Evolutionary conservation across 2,113 vertebrate genomes (phyloP), one percentile per base, ranked within the genome.

Genomic region (Indicator indicator): DNA sequence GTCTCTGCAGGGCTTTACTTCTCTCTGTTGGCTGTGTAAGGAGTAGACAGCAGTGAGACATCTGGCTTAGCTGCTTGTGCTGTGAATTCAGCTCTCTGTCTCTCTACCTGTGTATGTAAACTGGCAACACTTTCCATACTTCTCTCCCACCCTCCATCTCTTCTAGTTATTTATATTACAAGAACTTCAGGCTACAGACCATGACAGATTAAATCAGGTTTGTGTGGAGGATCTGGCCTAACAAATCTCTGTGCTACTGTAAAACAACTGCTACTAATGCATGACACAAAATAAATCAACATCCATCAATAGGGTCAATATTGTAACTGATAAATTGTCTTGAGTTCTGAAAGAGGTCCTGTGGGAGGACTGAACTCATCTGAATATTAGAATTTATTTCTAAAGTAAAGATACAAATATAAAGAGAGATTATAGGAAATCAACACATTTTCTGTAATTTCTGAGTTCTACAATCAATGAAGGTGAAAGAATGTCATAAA

Each of bases 201-300:
- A 32, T n/a, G 38, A 17, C 33, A 62, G 44, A 18, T 27, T 32
- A 50, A 68, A 64, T 36, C 33, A 55, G 70, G 20, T 40, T 30
- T 65, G 32, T 0, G 0, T 27, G 55, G 24, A 85, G 18, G 50
- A 62, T 50, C 13, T 9, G 4, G 16, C 56, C 60, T 79, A 62
- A 59, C 12, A 55, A 55, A 64, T 65, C 14, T 65, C 32, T 64
- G 12, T 55, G 30, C 15, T 68, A 7, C 33, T 64, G n/a, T 24
- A 50, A 60, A 54, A 65, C 2, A 2, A 59, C 24, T n/a, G 26
- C 44, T 86, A 27, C n/a, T 65, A 70, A 50, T 38, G 6, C 32
- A 7, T 6, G 23, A 21, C 16, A 58, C 14, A 44, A 78, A 73
- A 58, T 38, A 83, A 76, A 62, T 54, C 52, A 58, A 38, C 40